These are phyloP conservation scores for Boloria selene DNA, from an alignment of 2,888 invertebrate species.

Conservation along the genomic window DNA sequence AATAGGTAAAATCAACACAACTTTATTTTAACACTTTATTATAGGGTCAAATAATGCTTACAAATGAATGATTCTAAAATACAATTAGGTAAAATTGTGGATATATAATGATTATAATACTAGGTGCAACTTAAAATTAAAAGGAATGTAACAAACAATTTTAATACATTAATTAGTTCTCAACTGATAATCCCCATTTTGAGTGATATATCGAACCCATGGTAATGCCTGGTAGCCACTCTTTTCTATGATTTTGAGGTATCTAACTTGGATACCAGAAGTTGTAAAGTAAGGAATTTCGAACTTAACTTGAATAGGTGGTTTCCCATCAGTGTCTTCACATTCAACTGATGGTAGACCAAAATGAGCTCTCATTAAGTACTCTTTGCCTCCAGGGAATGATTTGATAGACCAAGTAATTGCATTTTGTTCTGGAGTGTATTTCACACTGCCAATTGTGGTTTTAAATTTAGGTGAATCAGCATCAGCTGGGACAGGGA, in stretches of 20 bases:
- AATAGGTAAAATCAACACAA: not conserved
- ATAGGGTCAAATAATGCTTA: conserved; percentile 45
- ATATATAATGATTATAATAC: conserved; percentile 48
- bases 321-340: conserved; percentile 97
- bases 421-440: conserved; percentile 97
- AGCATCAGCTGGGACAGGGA: conserved; percentile 97
- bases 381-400: conserved; percentile 99
- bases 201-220: conserved; percentile 99
- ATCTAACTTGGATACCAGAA: conserved; percentile 98
- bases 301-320: conserved; percentile 99
- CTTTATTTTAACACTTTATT: conserved; percentile 34
- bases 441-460: conserved; percentile 97
- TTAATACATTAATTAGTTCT: conserved; percentile 88
- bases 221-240: conserved; percentile 99
- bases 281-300: conserved; percentile 99
- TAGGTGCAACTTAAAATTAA: conserved; percentile 52
- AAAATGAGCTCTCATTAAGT: conserved; percentile 98
- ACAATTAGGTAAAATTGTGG: conserved; percentile 60
- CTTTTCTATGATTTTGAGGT: conserved; percentile 99
- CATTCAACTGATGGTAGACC: conserved; percentile 97
- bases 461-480: conserved; percentile 99
- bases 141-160: conserved; percentile 51
- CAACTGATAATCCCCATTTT: conserved; percentile 99
- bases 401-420: conserved; percentile 99
- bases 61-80: conserved; percentile 62